These are phyloP conservation scores for Xiphophorus couchianus DNA, from an alignment of 2,113 vertebrate genomes.

Conservation along the genomic window DNA sequence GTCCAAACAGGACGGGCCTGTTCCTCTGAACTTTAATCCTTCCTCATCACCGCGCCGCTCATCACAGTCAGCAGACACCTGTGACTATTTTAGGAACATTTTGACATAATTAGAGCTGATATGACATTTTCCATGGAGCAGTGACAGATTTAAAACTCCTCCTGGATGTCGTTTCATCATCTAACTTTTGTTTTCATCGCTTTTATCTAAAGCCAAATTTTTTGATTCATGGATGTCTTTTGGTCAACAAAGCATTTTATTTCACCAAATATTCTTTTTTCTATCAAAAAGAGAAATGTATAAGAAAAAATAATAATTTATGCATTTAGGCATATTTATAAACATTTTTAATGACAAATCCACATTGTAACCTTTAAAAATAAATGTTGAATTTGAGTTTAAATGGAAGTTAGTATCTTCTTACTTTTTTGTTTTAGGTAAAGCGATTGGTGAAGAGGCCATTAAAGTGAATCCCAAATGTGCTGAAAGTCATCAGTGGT, in stretches of 20 bases:
- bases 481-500: slow-evolving; percentile 95
- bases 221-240: slow-evolving; percentile 17
- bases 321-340: too few species aligned
- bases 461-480: slow-evolving; percentile 84
- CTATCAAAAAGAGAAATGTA: too few species aligned
- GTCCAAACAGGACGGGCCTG: slow-evolving; percentile 52
- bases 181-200: slow-evolving; percentile 33
- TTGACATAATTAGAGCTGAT: slow-evolving; percentile 38
- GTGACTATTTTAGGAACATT: slow-evolving; percentile 49
- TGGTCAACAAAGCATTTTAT: slow-evolving; percentile 23
- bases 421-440: slow-evolving; percentile 79
- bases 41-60: slow-evolving; percentile 32
- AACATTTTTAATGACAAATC: too few species aligned
- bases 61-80: slow-evolving; percentile 27
- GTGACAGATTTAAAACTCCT: slow-evolving; percentile 33
- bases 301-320: too few species aligned
- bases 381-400: slow-evolving; percentile 22
- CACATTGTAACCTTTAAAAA: background rate
- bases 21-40: slow-evolving; percentile 50
- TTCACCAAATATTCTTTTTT: background rate
- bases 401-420: slow-evolving; percentile 18
- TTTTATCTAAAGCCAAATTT: slow-evolving; percentile 13
- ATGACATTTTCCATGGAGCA: slow-evolving; percentile 17
- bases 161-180: slow-evolving; percentile 32
- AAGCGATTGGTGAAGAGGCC: slow-evolving; percentile 85